Evolutionary conservation across 2,113 vertebrate genomes (phyloP).

Genomic region (Petroica traversi): DNA sequence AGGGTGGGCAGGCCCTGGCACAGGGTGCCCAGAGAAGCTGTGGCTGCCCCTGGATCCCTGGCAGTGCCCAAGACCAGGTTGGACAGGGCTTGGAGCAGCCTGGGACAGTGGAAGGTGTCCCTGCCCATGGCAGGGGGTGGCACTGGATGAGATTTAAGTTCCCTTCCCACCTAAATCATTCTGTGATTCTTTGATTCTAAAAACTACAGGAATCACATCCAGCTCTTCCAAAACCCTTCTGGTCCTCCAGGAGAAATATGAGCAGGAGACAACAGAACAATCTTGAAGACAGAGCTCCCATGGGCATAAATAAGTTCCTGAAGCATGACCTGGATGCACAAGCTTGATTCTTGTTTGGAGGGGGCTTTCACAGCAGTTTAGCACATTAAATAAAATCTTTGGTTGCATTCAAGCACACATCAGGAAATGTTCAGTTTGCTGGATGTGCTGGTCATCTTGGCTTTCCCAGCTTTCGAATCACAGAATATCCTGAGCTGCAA

Average conservation of each 20-base stretch:
- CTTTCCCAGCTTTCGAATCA: neutral
- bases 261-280: neutral
- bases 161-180: neutral
- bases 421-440: neutral
- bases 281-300: neutral
- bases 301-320: neutral
- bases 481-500: neutral
- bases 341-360: neutral
- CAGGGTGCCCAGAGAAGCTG: neutral
- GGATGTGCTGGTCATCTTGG: neutral
- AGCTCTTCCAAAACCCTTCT: neutral
- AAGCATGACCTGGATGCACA: neutral
- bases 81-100: neutral
- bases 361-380: neutral
- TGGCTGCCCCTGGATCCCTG: neutral
- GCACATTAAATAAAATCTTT: neutral
- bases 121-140: neutral
- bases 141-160: rapidly evolving
- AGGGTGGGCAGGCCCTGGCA: neutral
- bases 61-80: rapidly evolving
- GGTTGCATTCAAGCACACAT: neutral
- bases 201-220: neutral
- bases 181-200: neutral
- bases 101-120: neutral
- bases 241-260: neutral